Evolutionary conservation across 2,113 vertebrate genomes (phyloP).

Genomic region (Phalacrocorax carbo): DNA sequence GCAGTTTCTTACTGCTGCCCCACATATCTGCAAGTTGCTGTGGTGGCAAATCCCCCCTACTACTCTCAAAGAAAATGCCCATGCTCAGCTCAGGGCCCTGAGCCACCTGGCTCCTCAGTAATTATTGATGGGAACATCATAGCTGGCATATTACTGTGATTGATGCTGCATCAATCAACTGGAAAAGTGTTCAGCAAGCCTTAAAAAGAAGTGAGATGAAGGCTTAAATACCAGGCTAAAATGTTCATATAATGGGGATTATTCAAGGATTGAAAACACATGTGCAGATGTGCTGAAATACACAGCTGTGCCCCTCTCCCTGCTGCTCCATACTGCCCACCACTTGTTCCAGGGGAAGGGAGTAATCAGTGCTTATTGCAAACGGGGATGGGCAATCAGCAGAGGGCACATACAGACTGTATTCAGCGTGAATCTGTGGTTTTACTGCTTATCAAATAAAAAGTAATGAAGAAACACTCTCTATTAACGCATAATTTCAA

Average conservation of each 20-base stretch:
- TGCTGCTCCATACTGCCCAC: not conserved
- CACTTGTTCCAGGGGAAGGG: not conserved
- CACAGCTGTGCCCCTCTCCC: not conserved
- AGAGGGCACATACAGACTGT: not conserved
- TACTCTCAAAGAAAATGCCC: not conserved
- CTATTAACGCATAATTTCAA: not conserved
- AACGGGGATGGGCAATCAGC: not conserved
- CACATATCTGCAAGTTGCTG: not conserved
- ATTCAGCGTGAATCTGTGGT: not conserved
- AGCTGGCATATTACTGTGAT: not conserved
- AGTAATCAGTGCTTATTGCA: not conserved
- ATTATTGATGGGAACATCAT: not conserved
- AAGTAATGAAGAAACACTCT: not conserved
- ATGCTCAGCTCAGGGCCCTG: not conserved
- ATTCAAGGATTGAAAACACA: not conserved
- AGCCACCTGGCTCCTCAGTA: not conserved
- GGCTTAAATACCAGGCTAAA: not conserved
- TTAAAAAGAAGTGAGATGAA: slow-evolving; percentile 9
- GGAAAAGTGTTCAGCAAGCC: not conserved
- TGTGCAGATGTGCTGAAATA: not conserved
- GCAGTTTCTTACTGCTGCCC: not conserved
- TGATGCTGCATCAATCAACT: not conserved
- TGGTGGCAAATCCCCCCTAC: not conserved
- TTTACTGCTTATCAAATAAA: slow-evolving; percentile 1
- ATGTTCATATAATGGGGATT: not conserved